Percentiles rank a stretch among this genome's conserved stretches.
These are phyloP conservation scores for Toxonevra muliebris DNA, from an alignment of 2,888 invertebrate species.

Conservation along the genomic window DNA sequence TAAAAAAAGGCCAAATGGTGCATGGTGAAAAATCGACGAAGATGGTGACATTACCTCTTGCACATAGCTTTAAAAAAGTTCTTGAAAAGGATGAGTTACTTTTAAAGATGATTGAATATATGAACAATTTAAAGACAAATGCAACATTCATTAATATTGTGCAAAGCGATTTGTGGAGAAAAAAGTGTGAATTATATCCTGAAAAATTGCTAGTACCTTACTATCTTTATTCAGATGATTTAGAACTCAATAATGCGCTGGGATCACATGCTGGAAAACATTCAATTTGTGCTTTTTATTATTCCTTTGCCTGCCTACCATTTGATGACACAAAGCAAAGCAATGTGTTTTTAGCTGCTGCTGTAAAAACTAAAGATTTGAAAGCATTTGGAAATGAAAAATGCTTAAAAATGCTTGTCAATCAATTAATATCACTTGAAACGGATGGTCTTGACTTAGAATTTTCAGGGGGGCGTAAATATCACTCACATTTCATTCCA, in stretches of 20 bases:
- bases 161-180: constrained; percentile 22
- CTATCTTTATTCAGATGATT: constrained; percentile 27
- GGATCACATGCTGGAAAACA: constrained; percentile 16
- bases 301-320: constrained; percentile 12
- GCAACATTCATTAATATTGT: constrained; percentile 21
- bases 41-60: no score
- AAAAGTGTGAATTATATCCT: constrained; percentile 20
- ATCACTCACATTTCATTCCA: constrained; percentile 17
- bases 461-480: not conserved
- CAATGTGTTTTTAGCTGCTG: no score
- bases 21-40: no score
- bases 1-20: no score
- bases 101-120: no score
- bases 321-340: not conserved
- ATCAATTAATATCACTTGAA: not conserved
- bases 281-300: constrained; percentile 23
- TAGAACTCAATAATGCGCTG: constrained; percentile 31
- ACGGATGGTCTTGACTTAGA: constrained; percentile 13
- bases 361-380: no score
- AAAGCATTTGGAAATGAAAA: no score
- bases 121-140: no score
- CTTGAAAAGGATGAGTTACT: no score
- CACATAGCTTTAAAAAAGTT: no score
- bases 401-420: not conserved
- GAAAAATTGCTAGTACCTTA: constrained; percentile 24